Evolutionary conservation across 2,113 vertebrate genomes (phyloP), one percentile per base, ranked within the genome.

Genomic region (Dicerorhinus sumatrensis): DNA sequence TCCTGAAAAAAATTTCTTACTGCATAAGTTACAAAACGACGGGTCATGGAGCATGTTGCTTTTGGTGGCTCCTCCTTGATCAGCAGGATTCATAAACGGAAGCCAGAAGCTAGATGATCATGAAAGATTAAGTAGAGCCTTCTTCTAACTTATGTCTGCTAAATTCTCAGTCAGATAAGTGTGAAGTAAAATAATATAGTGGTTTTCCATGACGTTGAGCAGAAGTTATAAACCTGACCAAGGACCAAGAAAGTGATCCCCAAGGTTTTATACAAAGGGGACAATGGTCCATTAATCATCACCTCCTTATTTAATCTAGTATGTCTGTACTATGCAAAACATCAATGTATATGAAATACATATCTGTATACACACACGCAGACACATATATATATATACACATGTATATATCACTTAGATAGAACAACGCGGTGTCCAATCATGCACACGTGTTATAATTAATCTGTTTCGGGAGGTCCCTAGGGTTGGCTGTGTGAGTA

Each of bases 361-460:
- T 33, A 77, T 27, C 16, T 14, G 25, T 7, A n/a, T 6, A 42
- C 46, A 84, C 5, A 42, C 3, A 27, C 2, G 10, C 8, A 54
- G 10, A 60, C 4, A 23, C 9, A n/a, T 27, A 33, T 5, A 8
- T 27, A 27, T 18, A 54, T 23, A 72, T 8, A 25, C 6, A n/a
- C 48, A 25, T 11, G 14, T 29, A 29, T 18, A 18, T 12, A 23
- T 42, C 51, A 39, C 27, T 11, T 3, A 54, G 51, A 13, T 54
- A 54, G 27, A 54, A 42, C 8, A 39, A 75, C 31, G 17, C n/a
- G 29, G 25, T 48, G 56, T 39, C 56, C 1, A 5, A 9, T 23
- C 33, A 31, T 17, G 31, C 0, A 1, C 65, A 8, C 23, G 23
- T 11, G 12, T 16, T 75, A 3, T 51, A 51, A 31, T 31, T 21